These are phyloP conservation scores for Rana temporaria DNA, from an alignment of 2,113 vertebrate species.

Conservation along the genomic window DNA sequence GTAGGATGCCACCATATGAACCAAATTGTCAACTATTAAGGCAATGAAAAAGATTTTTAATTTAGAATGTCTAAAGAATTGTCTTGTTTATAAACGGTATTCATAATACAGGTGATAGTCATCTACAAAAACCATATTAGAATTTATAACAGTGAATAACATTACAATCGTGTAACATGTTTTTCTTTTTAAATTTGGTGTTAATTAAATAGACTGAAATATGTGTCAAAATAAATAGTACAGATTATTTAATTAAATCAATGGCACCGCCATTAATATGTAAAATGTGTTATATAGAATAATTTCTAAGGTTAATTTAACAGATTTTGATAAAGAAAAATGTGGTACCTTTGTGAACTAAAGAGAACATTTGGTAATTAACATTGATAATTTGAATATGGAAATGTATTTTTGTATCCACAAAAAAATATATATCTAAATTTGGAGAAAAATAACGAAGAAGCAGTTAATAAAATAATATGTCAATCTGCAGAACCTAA, in stretches of 20 bases:
- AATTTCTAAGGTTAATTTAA: slow-evolving; percentile 33
- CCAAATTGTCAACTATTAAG: no score
- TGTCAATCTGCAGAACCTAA: no score
- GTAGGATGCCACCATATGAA: no score
- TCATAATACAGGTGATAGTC: not conserved
- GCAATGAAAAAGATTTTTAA: no score
- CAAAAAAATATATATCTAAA: no score
- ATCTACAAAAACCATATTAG: not conserved
- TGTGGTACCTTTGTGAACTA: not conserved
- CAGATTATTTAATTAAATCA: slow-evolving; percentile 34
- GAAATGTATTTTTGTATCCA: not conserved
- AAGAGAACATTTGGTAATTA: slow-evolving; percentile 26
- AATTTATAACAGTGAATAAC: not conserved
- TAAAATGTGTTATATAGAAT: slow-evolving; percentile 24
- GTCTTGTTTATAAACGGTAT: no score
- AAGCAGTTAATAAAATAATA: no score
- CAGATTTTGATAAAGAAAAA: slow-evolving; percentile 28
- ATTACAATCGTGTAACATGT: slow-evolving; percentile 10
- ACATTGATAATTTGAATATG: slow-evolving; percentile 20
- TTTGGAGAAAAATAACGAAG: no score
- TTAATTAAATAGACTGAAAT: slow-evolving; percentile 25
- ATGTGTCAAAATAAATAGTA: slow-evolving; percentile 35
- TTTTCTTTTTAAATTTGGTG: slow-evolving; percentile 16
- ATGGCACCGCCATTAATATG: not conserved
- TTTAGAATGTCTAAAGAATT: no score